phyloP scores from a whole-genome alignment of 2,888 invertebrate species.

The Amphipyra berbera region DNA sequence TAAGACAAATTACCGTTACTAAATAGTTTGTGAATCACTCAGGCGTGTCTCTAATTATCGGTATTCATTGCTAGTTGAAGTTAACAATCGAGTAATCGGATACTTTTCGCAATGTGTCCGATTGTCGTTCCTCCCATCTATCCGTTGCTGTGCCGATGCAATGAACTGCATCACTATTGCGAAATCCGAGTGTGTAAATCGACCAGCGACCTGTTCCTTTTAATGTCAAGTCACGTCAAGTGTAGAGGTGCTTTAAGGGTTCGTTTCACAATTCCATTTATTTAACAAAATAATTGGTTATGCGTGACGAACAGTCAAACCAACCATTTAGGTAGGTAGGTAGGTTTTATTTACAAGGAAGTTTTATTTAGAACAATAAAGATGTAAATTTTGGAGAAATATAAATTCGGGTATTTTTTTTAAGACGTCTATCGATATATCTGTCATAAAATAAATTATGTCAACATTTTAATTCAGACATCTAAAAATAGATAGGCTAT shows the following conservation, averaged over 20 bases:
- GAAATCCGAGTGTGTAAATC: constrained; percentile 41
- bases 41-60: constrained; percentile 33
- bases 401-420: no score
- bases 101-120: constrained; percentile 38
- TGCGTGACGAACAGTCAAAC: constrained; percentile 16
- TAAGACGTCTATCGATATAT: no score
- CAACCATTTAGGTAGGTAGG: constrained; percentile 19
- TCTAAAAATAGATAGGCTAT: no score
- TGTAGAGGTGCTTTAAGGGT: constrained; percentile 10
- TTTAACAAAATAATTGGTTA: constrained; percentile 23
- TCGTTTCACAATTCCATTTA: constrained; percentile 18
- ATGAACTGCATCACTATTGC: constrained; percentile 17
- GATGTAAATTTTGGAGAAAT: no score
- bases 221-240: constrained; percentile 10
- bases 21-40: constrained; percentile 27
- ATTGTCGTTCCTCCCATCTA: constrained; percentile 22
- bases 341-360: constrained; percentile 1
- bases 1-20: constrained; percentile 30
- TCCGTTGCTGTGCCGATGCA: constrained; percentile 17
- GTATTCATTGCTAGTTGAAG: constrained; percentile 16
- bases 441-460: no score
- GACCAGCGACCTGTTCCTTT: constrained; percentile 42
- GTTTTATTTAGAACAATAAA: no score
- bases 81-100: constrained; percentile 26
- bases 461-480: no score